phyloP scores from a whole-genome alignment of 1,140 invertebrate species.

The Drosophila tropicalis region DNA sequence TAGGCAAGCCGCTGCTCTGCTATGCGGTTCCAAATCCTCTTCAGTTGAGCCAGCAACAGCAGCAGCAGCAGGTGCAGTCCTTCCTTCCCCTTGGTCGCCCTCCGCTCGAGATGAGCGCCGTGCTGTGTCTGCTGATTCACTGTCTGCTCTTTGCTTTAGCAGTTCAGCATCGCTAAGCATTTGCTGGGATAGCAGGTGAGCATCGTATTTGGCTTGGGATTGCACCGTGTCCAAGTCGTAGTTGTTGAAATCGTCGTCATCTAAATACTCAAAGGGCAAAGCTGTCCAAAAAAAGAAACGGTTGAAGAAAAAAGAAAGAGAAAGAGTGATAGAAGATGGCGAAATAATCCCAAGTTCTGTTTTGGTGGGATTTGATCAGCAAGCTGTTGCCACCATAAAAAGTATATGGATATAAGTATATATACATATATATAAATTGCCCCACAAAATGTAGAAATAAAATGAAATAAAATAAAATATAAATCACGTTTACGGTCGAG shows the following conservation, averaged over 20 bases:
- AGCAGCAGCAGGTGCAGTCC: constrained; percentile 21
- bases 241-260: constrained; percentile 75
- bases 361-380: constrained; percentile 36
- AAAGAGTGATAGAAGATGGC: constrained; percentile 29
- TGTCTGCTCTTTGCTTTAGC: constrained; percentile 49
- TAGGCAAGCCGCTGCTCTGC: constrained; percentile 75
- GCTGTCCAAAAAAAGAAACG: constrained; percentile 49
- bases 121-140: constrained; percentile 37
- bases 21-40: constrained; percentile 77
- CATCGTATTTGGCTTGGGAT: constrained; percentile 82
- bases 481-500: constrained; percentile 67
- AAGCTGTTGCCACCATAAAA: constrained; percentile 69
- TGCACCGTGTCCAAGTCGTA: constrained; percentile 81
- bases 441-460: constrained; percentile 63
- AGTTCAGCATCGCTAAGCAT: constrained; percentile 72
- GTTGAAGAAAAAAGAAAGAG: constrained; percentile 6
- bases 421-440: constrained; percentile 69
- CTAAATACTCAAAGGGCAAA: constrained; percentile 73
- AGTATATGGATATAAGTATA: constrained; percentile 52
- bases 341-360: constrained; percentile 48
- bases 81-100: not conserved
- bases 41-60: constrained; percentile 40
- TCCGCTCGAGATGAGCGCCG: constrained; percentile 19
- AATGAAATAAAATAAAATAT: constrained; percentile 69
- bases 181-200: constrained; percentile 78